Conservation (phyloP, 2,888 invertebrate genomes). For the Apocheima hispidaria region DNA sequence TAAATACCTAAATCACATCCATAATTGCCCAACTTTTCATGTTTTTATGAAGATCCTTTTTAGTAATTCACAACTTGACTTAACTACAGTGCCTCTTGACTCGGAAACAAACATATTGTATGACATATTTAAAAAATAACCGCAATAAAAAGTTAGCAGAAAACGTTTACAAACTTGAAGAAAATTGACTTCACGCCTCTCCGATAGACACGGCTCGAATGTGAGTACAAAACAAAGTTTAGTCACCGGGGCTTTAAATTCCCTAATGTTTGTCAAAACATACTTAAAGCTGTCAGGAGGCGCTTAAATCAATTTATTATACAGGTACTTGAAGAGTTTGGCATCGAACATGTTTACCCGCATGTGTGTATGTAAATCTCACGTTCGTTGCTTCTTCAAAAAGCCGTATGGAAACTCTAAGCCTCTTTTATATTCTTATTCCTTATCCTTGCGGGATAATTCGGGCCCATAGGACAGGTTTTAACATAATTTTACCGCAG, state of each 20-base stretch:
- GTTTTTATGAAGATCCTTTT: constrained; percentile 36
- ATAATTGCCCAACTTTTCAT: constrained; percentile 36
- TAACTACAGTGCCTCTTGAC: constrained; percentile 24
- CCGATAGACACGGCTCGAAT: constrained; percentile 62
- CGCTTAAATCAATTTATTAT: constrained; percentile 85
- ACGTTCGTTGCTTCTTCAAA: constrained; percentile 76
- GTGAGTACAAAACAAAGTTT: constrained; percentile 76
- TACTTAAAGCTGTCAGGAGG: constrained; percentile 81
- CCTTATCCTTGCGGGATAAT: constrained; percentile 83
- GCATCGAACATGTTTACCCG: constrained; percentile 72
- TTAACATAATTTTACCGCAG: constrained; percentile 82
- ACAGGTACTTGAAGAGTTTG: constrained; percentile 78
- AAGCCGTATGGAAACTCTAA: constrained; percentile 81
- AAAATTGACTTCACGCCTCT: constrained; percentile 63
- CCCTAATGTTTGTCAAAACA: constrained; percentile 83
- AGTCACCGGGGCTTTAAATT: constrained; percentile 75
- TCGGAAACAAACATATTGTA: constrained; percentile 11
- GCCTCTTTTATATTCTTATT: constrained; percentile 84
- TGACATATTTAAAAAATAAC: constrained; percentile 28
- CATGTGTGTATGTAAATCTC: constrained; percentile 80
- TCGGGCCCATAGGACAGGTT: constrained; percentile 82
- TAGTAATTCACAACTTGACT: constrained; percentile 34
- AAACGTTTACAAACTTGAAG: constrained; percentile 60
- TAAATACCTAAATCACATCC: constrained; percentile 33
- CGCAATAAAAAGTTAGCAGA: constrained; percentile 43